Percentiles rank a stretch among this genome's conserved stretches.
phyloP scores from a whole-genome alignment of 2,113 vertebrate species.

The Urocitellus parryii region DNA sequence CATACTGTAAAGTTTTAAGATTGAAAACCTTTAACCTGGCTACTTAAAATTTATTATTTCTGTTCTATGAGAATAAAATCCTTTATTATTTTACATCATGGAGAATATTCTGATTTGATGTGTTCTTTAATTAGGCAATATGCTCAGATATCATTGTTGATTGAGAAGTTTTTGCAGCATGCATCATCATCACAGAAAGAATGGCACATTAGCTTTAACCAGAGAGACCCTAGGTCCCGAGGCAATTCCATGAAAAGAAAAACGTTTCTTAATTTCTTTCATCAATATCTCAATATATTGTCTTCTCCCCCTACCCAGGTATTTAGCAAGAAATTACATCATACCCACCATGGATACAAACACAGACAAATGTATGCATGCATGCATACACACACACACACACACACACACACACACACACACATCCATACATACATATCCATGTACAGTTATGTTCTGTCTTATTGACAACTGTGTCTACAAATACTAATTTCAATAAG shows the following conservation, averaged over 20 bases:
- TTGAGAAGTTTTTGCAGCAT: background rate
- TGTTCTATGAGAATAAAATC: conserved; percentile 4
- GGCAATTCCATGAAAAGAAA: background rate
- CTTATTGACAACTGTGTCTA: background rate
- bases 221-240: background rate
- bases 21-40: background rate
- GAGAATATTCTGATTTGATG: background rate
- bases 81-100: background rate
- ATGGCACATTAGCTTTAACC: background rate
- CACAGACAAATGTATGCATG: background rate
- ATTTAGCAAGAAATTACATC: background rate
- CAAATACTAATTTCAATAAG: background rate
- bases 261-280: background rate
- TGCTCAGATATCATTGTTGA: background rate
- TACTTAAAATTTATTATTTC: background rate
- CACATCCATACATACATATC: background rate
- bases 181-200: background rate
- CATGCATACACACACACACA: background rate
- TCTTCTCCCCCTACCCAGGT: background rate
- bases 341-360: background rate
- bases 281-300: background rate
- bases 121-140: background rate
- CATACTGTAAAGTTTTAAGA: background rate
- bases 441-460: background rate
- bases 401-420: background rate